Conservation (phyloP, 1,140 invertebrate genomes). For the Drosophila burlai region DNA sequence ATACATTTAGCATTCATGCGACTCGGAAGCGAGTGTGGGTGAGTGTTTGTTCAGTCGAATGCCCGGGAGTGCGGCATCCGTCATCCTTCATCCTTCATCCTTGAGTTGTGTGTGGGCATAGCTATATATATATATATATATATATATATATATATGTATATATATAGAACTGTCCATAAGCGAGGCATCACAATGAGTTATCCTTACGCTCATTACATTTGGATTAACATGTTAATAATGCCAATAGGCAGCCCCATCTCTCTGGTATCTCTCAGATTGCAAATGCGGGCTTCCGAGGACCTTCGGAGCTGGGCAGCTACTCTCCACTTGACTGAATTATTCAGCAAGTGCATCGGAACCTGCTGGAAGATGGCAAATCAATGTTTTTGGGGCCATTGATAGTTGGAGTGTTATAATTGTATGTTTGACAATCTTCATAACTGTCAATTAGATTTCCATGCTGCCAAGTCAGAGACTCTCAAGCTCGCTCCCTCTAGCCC, state of each 20-base stretch:
- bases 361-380: constrained; percentile 42
- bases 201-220: constrained; percentile 81
- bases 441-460: constrained; percentile 79
- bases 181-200: constrained; percentile 67
- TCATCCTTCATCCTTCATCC: constrained; percentile 11
- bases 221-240: constrained; percentile 82
- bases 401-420: constrained; percentile 76
- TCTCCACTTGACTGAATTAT: constrained; percentile 52
- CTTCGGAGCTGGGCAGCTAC: not conserved
- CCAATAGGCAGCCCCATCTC: constrained; percentile 24
- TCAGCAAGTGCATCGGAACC: constrained; percentile 31
- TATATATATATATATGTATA: not conserved
- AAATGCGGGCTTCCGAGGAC: constrained; percentile 24
- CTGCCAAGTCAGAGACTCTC: constrained; percentile 30
- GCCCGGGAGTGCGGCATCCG: constrained; percentile 25
- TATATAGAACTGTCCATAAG: constrained; percentile 37
- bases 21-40: constrained; percentile 6
- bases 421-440: constrained; percentile 84
- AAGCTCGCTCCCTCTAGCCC: too few relatives aligned
- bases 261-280: constrained; percentile 2
- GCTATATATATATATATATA: not conserved
- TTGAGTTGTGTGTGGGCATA: not conserved
- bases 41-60: constrained; percentile 12
- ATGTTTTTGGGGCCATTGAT: constrained; percentile 59
- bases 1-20: constrained; percentile 44